These are phyloP conservation scores for Pachyseris speciosa DNA, from an alignment of 64 coral and sea anemone species.

Conservation along the genomic window DNA sequence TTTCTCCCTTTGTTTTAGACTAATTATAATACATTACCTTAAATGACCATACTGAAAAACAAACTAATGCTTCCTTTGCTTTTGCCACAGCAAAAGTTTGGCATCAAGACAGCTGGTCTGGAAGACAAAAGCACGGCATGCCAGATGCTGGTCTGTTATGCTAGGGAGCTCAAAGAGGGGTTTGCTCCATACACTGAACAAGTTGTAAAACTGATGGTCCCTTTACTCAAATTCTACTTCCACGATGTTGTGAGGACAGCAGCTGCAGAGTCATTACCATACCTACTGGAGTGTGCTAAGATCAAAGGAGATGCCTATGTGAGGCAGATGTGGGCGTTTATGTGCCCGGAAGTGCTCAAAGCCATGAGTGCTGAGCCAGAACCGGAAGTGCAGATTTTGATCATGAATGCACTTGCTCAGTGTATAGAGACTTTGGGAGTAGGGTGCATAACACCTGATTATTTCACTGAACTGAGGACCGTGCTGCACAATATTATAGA, in stretches of 20 bases:
- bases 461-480: slow-evolving; percentile 77
- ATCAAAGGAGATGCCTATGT: slow-evolving; percentile 93
- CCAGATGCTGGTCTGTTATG: slow-evolving; percentile 98
- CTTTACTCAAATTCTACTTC: slow-evolving; percentile 97
- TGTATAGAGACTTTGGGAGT: slow-evolving; percentile 95
- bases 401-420: slow-evolving; percentile 90
- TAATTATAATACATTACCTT: no score
- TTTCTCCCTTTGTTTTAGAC: no score
- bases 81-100: slow-evolving; percentile 92
- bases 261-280: slow-evolving; percentile 89
- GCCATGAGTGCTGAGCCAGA: slow-evolving; percentile 94
- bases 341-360: slow-evolving; percentile 89
- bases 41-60: no score
- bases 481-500: slow-evolving; percentile 87
- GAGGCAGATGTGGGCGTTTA: slow-evolving; percentile 97
- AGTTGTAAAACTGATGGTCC: slow-evolving; percentile 96
- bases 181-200: slow-evolving; percentile 96
- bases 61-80: not conserved
- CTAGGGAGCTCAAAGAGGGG: slow-evolving; percentile 91
- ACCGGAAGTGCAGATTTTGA: slow-evolving; percentile 93
- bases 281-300: slow-evolving; percentile 84
- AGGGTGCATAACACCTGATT: slow-evolving; percentile 84
- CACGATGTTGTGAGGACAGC: slow-evolving; percentile 98
- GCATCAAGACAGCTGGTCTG: slow-evolving; percentile 97
- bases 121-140: slow-evolving; percentile 99